A percentile compares a stretch with the other conserved stretches of the same genome.
phyloP scores from a whole-genome alignment of 2,113 vertebrate genomes.

The Limnothrissa miodon region DNA sequence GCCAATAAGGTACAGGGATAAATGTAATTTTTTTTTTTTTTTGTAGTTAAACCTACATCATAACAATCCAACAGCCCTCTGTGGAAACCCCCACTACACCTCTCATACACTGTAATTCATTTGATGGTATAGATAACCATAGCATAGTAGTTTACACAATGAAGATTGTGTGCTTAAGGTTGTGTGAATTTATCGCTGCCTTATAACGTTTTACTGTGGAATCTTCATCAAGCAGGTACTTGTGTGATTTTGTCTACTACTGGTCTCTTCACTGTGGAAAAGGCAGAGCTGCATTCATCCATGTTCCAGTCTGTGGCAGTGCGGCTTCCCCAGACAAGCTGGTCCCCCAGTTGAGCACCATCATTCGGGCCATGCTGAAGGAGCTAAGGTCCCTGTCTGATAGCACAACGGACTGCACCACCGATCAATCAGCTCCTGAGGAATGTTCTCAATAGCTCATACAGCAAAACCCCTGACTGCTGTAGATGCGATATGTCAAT shows the following conservation, averaged over 20 bases:
- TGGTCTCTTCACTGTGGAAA: constrained; percentile 71
- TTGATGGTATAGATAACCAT: background rate
- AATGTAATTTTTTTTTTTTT: too few species aligned
- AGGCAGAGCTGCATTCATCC: constrained; percentile 73
- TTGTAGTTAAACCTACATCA: too few species aligned
- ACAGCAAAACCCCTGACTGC: background rate
- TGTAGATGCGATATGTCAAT: background rate
- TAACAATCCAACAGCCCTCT: too few species aligned
- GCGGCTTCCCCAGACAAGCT: constrained; percentile 60
- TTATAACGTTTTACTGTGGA: background rate
- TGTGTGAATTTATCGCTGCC: background rate
- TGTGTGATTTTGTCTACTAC: constrained; percentile 84
- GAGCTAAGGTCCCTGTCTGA: constrained; percentile 50
- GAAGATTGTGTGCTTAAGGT: background rate
- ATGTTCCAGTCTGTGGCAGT: constrained; percentile 67
- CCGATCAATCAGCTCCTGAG: background rate
- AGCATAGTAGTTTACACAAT: background rate
- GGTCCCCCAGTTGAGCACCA: constrained; percentile 68
- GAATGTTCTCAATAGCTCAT: background rate
- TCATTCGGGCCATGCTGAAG: constrained; percentile 72
- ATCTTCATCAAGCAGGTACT: constrained; percentile 63
- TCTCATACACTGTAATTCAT: background rate
- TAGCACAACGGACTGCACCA: background rate
- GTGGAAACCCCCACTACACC: too few species aligned
- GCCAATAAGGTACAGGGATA: too few species aligned